phyloP scores from a whole-genome alignment of 2,113 vertebrate genomes.

The Phainopepla nitens region DNA sequence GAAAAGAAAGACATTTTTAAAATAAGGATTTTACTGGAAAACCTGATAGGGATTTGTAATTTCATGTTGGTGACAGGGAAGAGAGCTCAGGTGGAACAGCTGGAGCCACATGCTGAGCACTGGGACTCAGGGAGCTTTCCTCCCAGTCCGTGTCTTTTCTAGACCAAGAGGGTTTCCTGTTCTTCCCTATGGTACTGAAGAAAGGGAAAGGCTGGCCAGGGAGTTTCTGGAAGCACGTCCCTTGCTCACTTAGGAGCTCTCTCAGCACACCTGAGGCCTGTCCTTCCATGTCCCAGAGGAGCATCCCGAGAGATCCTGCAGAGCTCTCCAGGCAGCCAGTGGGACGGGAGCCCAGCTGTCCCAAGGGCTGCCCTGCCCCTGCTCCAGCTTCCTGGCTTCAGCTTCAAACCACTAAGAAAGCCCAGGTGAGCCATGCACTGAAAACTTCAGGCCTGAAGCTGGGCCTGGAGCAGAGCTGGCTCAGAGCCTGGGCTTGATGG shows the following conservation, averaged over 20 bases:
- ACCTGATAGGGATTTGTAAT: neutral
- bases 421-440: neutral
- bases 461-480: neutral
- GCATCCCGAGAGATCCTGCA: rapidly evolving
- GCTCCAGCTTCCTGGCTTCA: neutral
- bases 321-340: rapidly evolving
- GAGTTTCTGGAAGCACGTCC: neutral
- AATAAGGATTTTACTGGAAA: neutral
- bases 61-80: rapidly evolving
- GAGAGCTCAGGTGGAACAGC: neutral
- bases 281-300: neutral
- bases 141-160: neutral
- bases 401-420: neutral
- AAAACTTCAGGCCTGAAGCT: neutral
- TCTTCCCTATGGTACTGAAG: neutral
- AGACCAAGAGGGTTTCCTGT: neutral
- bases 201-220: rapidly evolving
- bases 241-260: neutral
- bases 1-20: neutral
- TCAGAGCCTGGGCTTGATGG: neutral
- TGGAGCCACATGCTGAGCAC: rapidly evolving
- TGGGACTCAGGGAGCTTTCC: neutral
- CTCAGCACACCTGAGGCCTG: neutral
- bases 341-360: neutral
- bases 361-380: neutral